A percentile compares a stretch with the other conserved stretches of the same genome.
Conservation (phyloP, 2,797 vertebrate species). For the Sebastes steindachneri region DNA sequence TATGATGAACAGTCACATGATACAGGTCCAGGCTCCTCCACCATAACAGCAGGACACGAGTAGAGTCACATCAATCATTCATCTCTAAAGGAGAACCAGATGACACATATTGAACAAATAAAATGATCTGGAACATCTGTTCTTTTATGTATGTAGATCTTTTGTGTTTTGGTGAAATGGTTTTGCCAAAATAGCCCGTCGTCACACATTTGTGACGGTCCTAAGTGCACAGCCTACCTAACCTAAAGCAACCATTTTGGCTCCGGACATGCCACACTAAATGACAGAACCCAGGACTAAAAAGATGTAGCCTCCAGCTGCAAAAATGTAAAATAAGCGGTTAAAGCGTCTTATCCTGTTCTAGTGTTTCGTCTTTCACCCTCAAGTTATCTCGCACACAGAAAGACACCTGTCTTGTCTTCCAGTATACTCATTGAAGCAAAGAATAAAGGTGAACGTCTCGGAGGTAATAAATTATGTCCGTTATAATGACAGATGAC, state of each 20-base stretch:
- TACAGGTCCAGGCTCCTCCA: conserved; percentile 8
- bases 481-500: conserved; percentile 35
- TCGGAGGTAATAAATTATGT: conserved; percentile 17
- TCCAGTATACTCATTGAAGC: conserved; percentile 4
- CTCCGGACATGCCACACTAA: neutral
- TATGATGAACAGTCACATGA: neutral
- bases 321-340: conserved; percentile 2
- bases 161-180: neutral
- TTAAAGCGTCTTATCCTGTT: neutral
- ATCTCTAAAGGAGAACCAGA: conserved; percentile 35
- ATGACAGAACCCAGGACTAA: neutral
- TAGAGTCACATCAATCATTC: conserved; percentile 19
- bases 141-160: neutral
- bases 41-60: neutral
- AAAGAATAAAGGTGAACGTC: conserved; percentile 9
- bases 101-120: conserved; percentile 35
- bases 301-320: neutral
- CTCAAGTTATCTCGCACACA: neutral
- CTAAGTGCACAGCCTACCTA: neutral
- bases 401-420: conserved; percentile 16
- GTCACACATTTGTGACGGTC: conserved; percentile 1
- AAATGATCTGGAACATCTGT: conserved; percentile 20
- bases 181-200: neutral
- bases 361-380: neutral
- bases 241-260: neutral